These are phyloP conservation scores for Aulostomus chinensis DNA, from an alignment of 2,797 vertebrate species.

Conservation along the genomic window DNA sequence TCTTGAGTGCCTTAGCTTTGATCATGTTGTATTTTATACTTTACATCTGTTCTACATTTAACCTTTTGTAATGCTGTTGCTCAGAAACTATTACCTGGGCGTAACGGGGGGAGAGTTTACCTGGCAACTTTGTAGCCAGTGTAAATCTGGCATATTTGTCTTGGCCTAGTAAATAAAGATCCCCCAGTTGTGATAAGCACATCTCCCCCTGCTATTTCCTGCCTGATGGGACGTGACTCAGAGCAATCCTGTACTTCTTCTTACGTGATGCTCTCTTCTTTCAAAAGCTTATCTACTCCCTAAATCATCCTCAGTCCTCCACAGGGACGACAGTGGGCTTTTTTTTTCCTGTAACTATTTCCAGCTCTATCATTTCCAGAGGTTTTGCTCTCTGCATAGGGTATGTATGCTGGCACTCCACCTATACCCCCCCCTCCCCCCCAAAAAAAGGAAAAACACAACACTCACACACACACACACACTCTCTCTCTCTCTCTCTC, in stretches of 20 bases:
- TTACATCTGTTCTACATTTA: constrained; percentile 99
- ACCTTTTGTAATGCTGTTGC: constrained; percentile 93
- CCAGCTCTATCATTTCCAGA: constrained; percentile 67
- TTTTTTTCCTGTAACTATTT: constrained; percentile 51
- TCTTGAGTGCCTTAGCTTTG: constrained; percentile 94
- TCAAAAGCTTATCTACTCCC: constrained; percentile 67
- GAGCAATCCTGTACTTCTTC: constrained; percentile 60
- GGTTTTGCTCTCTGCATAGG: constrained; percentile 38
- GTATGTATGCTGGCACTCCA: constrained; percentile 42
- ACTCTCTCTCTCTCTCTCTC: constrained; percentile 7
- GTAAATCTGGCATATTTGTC: constrained; percentile 75
- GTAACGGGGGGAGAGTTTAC: constrained; percentile 83
- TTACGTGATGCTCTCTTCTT: constrained; percentile 63
- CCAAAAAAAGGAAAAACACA: no score
- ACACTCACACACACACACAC: no score
- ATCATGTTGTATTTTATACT: constrained; percentile 98
- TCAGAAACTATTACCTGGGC: constrained; percentile 90
- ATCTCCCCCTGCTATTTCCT: constrained; percentile 62
- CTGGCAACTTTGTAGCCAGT: constrained; percentile 74
- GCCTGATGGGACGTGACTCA: constrained; percentile 58
- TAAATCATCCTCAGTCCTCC: constrained; percentile 53
- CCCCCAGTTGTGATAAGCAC: constrained; percentile 56
- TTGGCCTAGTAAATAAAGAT: constrained; percentile 60
- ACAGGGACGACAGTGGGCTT: constrained; percentile 32
- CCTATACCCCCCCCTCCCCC: constrained; percentile 44